Percentiles rank a stretch among this genome's conserved stretches.
Evolutionary conservation across 2,797 vertebrate species (phyloP).

Genomic region (Decapterus maruadsi): DNA sequence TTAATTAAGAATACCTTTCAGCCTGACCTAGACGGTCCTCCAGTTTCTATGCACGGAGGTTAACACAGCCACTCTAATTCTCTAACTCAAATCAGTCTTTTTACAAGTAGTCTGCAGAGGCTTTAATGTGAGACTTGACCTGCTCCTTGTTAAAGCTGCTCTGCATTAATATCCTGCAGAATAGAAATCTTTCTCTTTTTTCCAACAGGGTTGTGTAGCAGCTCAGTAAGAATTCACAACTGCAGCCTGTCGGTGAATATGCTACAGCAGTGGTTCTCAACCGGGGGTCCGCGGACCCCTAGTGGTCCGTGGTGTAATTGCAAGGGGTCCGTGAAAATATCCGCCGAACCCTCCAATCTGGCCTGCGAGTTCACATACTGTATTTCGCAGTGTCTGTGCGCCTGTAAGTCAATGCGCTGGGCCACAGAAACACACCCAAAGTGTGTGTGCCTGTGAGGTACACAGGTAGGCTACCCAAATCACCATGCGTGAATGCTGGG

Average conservation of each 20-base stretch:
- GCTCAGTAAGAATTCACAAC: constrained; percentile 9
- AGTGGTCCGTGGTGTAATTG: too few relatives aligned
- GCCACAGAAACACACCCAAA: too few relatives aligned
- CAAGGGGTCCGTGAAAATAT: too few relatives aligned
- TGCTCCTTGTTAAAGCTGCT: constrained; percentile 50
- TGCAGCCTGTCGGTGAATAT: constrained; percentile 12
- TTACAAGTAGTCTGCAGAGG: constrained; percentile 27
- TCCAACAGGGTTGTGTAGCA: constrained; percentile 25
- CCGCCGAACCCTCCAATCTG: too few relatives aligned
- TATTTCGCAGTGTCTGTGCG: too few relatives aligned
- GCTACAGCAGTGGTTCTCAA: too few relatives aligned
- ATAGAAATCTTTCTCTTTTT: constrained; percentile 2
- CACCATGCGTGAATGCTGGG: too few relatives aligned
- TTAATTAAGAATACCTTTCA: constrained; percentile 43
- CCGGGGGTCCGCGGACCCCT: too few relatives aligned
- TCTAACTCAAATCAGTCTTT: constrained; percentile 30
- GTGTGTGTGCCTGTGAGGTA: too few relatives aligned
- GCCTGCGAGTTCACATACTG: too few relatives aligned
- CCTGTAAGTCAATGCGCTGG: too few relatives aligned
- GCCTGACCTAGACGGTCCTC: neutral
- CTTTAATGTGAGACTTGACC: constrained; percentile 52
- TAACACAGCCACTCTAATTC: neutral
- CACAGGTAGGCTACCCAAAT: too few relatives aligned
- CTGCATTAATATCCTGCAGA: constrained; percentile 38
- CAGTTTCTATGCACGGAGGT: constrained; percentile 8